Evolutionary conservation across 2,797 vertebrate species (phyloP), one percentile per base, ranked within the genome.

Genomic region (Channallabes apus): DNA sequence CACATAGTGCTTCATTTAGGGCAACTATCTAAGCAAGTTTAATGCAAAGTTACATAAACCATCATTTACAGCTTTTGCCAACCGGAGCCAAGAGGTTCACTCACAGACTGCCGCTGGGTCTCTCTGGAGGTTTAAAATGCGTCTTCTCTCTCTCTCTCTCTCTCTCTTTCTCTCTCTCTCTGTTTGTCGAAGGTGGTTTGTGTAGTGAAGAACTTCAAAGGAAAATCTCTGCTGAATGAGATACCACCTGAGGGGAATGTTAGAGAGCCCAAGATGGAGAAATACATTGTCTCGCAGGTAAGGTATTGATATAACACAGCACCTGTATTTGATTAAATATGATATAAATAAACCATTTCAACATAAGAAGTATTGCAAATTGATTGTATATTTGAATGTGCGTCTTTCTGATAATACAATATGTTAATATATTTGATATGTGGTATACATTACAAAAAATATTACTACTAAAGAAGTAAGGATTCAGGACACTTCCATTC

Each of bases 181-280:
- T 24, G 14, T 64, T 69, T 79, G 12, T 64, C 22, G 54, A 90
- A 98, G 97, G 97, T 97, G 88, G 94, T 97, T 82, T 97, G 96
- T 88, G 97, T 98, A 93, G 96, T 97, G 88, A 96, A 97, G 91
- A 96, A 96, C 91, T 98, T 98, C 93, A 96, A 94, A 93, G 96
- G 96, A 92, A 95, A 95, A 90, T 94, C 94, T 64, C 86, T 91
- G 89, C 93, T 96, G 84, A 93, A 93, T 80, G 95, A 94, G 80
- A 96, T 95, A 78, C 91, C 94, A 0, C 96, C 94, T 27, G 91
- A 94, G 88, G 95, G 93, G 84, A 94, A 93, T 79, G 90, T 96
- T 90, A 93, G 92, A 88, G 96, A 96, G 91, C 95, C 95, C 87
- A 94, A 91, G 6, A 91, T 96, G 94, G 95, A 96, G 92, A 96